Conservation (phyloP, 2,113 vertebrate genomes). For the Callithrix jacchus region DNA sequence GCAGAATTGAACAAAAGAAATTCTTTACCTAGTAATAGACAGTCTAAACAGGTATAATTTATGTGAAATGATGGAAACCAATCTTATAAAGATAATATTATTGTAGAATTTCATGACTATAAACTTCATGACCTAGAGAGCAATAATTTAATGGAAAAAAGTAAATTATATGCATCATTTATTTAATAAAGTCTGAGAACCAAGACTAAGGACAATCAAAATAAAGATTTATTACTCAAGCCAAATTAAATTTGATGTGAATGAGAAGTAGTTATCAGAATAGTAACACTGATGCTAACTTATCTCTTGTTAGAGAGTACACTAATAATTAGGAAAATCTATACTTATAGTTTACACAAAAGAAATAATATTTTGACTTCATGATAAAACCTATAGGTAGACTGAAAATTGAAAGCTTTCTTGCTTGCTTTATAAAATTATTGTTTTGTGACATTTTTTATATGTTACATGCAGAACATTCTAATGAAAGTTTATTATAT, state of each 20-base stretch:
- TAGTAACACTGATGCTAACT: not conserved
- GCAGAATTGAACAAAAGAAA: not conserved
- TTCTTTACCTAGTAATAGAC: not conserved
- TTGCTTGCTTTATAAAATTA: not conserved
- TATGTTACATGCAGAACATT: not conserved
- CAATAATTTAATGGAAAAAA: constrained; percentile 38
- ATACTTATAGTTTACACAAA: not conserved
- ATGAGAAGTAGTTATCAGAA: not conserved
- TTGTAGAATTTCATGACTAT: not conserved
- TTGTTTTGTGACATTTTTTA: not conserved
- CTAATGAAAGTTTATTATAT: not conserved
- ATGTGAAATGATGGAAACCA: not conserved
- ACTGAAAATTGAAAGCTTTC: not conserved
- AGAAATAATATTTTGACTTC: not conserved
- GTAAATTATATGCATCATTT: not conserved
- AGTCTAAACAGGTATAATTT: not conserved
- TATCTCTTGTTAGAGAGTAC: not conserved
- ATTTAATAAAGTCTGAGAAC: constrained; percentile 14
- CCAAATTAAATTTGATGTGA: constrained; percentile 18
- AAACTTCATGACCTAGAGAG: not conserved
- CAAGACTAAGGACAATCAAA: constrained; percentile 9
- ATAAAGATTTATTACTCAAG: not conserved
- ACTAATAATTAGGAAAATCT: not conserved
- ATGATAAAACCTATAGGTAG: not conserved
- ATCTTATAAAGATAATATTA: not conserved